Percentiles rank a stretch among this genome's conserved stretches.
phyloP scores from a whole-genome alignment of 2,888 invertebrate species.

The Tetheella fluctuosa region DNA sequence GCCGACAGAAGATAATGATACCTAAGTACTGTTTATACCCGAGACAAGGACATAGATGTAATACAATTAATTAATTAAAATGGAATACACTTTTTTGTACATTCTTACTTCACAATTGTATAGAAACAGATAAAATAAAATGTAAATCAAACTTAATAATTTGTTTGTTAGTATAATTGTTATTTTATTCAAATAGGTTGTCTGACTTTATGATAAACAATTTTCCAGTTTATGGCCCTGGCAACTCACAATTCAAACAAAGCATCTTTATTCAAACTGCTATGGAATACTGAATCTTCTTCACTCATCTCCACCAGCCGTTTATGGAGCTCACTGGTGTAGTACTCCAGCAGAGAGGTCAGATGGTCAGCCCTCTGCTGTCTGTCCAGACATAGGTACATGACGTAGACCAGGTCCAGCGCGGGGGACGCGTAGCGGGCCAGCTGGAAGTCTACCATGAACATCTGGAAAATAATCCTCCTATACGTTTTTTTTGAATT shows the following conservation, averaged over 20 bases:
- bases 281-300: constrained; percentile 62
- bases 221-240: too few relatives aligned
- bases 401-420: constrained; percentile 86
- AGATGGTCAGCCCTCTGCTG: constrained; percentile 85
- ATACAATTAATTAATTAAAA: too few relatives aligned
- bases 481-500: not conserved
- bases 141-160: too few relatives aligned
- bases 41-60: too few relatives aligned
- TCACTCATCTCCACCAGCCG: constrained; percentile 83
- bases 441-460: constrained; percentile 88
- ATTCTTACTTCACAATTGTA: too few relatives aligned
- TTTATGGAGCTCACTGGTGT: constrained; percentile 84
- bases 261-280: constrained; percentile 74
- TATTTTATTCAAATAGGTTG: too few relatives aligned
- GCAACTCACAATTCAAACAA: constrained; percentile 83
- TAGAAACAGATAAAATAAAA: too few relatives aligned
- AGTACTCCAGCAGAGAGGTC: constrained; percentile 83
- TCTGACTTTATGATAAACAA: too few relatives aligned
- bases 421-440: constrained; percentile 88
- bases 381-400: constrained; percentile 87
- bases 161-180: too few relatives aligned
- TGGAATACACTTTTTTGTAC: too few relatives aligned
- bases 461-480: constrained; percentile 85
- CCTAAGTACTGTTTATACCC: too few relatives aligned
- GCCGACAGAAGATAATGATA: too few relatives aligned